Evolutionary conservation across 2,888 invertebrate species (phyloP).

Genomic region (Conus canariensis): DNA sequence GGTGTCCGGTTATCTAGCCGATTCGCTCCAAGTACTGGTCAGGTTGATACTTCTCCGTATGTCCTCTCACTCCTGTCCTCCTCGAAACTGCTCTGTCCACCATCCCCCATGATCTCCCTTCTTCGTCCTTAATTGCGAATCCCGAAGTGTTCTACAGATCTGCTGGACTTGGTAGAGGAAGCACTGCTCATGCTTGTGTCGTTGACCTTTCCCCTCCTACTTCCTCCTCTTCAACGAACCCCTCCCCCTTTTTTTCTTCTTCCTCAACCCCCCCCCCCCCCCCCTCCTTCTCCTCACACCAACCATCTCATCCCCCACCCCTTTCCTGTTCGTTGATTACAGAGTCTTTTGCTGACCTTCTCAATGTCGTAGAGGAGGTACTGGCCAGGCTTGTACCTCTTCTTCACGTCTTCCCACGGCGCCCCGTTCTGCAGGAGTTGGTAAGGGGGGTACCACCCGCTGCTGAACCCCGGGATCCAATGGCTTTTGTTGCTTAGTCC

Average conservation of each 20-base stretch:
- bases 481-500: neutral
- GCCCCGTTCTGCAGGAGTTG: neutral
- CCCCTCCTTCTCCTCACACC: neutral
- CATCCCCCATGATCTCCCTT: no score
- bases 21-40: no score
- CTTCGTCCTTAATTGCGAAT: no score
- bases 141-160: no score
- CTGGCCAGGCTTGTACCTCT: neutral
- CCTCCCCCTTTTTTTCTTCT: no score
- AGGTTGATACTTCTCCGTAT: no score
- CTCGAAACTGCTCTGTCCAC: no score
- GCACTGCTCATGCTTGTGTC: neutral
- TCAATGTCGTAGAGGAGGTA: neutral
- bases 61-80: no score
- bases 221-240: no score
- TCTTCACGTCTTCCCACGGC: slow-evolving; percentile 15
- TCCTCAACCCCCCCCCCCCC: neutral
- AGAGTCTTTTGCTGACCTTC: neutral
- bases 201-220: neutral
- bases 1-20: no score
- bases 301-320: neutral
- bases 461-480: neutral
- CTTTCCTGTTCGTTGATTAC: no score
- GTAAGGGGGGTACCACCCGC: slow-evolving; percentile 33
- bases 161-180: no score